Evolutionary conservation across 2,113 vertebrate species (phyloP), one percentile per base, ranked within the genome.

Genomic region (Silurus asotus): DNA sequence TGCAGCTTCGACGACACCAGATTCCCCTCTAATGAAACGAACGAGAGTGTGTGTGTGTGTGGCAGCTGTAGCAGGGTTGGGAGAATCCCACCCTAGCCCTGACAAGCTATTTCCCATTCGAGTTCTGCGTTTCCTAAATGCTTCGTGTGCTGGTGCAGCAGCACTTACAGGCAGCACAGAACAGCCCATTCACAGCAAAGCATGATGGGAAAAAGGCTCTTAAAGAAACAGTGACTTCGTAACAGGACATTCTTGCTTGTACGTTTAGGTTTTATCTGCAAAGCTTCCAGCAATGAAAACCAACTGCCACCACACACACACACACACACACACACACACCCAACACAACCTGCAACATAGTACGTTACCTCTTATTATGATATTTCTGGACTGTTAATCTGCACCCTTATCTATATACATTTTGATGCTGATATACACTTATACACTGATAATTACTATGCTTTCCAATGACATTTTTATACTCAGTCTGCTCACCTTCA

Each of bases 151-250:
- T 84, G 77, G 59, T 82, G 92, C 92, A 90, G 90, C 88, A 69
- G 59, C 81, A 77, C 64, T 88, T 87, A 77, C 88, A 81, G 90
- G 90, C 91, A 92, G 90, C 88, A 80, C 86, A 91, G 88, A 89
- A 88, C 89, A 81, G 77, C 88, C 91, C 91, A 90, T 92, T 92
- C 84, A 82, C 85, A 83, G 91, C 90, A 87, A 87, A 83, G 93
- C 86, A 95, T 94, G 91, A 83, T 95, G 95, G 95, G 95, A 95
- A 83, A 93, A 79, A 10, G 20, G 85, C 82, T 93, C 93, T 95
- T 95, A 95, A 95, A 95, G 94, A 88, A 86, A 91, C 92, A 93
- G 92, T 28, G 5, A 7, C 49, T 55, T 59, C 62, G 51, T 61
- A 62, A 81, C 10, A 49, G 55, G 0, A 77, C 15, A 23, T 9